phyloP scores from a whole-genome alignment of 2,113 vertebrate species.

The Cottus gobio region DNA sequence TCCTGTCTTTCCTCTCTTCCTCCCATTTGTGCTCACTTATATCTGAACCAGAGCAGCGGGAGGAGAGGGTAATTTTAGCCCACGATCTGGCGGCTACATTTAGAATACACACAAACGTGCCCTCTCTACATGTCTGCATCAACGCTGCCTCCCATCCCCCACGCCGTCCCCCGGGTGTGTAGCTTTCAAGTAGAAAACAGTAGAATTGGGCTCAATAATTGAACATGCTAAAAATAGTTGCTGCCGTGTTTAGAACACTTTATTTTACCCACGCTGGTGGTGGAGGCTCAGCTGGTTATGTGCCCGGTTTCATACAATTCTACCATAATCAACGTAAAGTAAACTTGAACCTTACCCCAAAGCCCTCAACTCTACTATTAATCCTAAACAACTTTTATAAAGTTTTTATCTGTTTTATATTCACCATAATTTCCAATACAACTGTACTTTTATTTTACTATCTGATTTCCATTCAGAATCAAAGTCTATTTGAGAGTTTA shows the following conservation, averaged over 20 bases:
- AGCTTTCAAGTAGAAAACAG: slow-evolving; percentile 48
- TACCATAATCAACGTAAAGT: background rate
- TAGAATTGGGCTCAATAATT: slow-evolving; percentile 50
- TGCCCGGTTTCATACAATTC: background rate
- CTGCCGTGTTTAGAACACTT: slow-evolving; percentile 67
- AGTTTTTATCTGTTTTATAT: background rate
- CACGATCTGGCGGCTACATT: slow-evolving; percentile 23
- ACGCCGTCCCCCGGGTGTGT: too few species aligned
- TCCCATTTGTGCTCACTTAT: background rate
- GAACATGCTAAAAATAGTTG: slow-evolving; percentile 66
- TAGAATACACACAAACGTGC: slow-evolving; percentile 19
- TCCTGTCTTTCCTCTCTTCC: background rate
- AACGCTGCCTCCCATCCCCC: background rate
- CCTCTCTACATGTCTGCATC: slow-evolving; percentile 10
- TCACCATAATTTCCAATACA: background rate
- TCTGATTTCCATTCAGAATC: background rate
- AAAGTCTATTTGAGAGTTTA: background rate
- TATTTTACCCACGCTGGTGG: slow-evolving; percentile 51
- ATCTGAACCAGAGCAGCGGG: slow-evolving; percentile 18
- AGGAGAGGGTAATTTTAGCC: slow-evolving; percentile 33
- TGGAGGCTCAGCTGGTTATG: background rate
- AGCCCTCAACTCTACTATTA: background rate
- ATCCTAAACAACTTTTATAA: too few species aligned
- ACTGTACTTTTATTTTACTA: background rate
- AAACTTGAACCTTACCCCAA: background rate